Conservation (phyloP, 2,113 vertebrate species). For the Vulpes lagopus region DNA sequence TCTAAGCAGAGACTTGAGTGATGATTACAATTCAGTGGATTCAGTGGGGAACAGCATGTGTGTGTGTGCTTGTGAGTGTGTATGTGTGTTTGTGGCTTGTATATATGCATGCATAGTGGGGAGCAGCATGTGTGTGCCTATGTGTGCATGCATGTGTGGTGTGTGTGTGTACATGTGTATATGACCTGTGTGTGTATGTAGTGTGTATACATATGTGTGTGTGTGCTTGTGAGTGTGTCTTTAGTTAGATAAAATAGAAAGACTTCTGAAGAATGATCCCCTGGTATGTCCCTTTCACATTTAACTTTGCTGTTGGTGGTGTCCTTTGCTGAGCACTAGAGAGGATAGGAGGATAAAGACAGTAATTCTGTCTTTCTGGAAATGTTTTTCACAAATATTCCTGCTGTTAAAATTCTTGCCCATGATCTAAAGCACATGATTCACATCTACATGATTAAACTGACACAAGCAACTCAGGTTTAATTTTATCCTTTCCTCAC, state of each 20-base stretch:
- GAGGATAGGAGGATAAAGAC: not conserved
- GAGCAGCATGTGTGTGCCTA: not conserved
- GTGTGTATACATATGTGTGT: not conserved
- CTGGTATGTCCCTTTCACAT: not conserved
- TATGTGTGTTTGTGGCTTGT: not conserved
- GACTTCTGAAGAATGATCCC: not conserved
- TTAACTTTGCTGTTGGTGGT: not conserved
- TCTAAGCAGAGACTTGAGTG: not conserved
- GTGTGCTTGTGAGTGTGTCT: not conserved
- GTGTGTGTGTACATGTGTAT: no score
- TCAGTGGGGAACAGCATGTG: rapidly evolving
- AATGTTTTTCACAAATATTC: not conserved
- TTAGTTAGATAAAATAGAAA: not conserved
- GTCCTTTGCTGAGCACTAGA: not conserved
- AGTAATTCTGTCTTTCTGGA: not conserved
- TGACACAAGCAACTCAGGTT: not conserved
- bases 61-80: not conserved
- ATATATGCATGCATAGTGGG: not conserved
- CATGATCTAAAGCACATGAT: not conserved
- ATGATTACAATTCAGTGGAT: not conserved
- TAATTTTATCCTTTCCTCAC: not conserved
- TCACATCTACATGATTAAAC: not conserved
- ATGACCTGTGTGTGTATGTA: not conserved
- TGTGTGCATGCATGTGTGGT: not conserved
- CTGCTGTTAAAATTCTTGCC: not conserved